Evolutionary conservation across 2,797 vertebrate species (phyloP), one percentile per base, ranked within the genome.

Genomic region (Cirrhinus mrigala): DNA sequence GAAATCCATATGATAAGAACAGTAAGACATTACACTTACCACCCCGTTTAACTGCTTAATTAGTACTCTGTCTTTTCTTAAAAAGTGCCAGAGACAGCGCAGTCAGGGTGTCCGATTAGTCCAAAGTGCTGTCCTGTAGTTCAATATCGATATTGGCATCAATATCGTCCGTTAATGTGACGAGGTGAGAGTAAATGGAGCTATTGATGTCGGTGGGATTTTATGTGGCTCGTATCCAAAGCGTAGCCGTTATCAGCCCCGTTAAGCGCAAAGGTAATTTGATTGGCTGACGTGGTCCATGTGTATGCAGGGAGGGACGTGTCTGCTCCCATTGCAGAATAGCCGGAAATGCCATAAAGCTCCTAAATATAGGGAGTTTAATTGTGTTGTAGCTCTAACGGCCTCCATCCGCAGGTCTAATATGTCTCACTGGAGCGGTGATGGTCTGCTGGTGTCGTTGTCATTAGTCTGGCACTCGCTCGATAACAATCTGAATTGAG

Each of bases 11-110:
- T 78, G 77, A 90, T 88, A 81, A 88, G 84, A 74, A 75, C 83
- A 54, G 29, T 50, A 68, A 75, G 82, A 50, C 48, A 75, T 73
- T 80, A 62, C 60, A 40, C 52, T 84, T 48, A 69, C 83, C 64
- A 78, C 24, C 50, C 64, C 14, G 18, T 83, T 88, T 90, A 85
- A 90, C 90, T 82, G 80, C 89, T 92, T 88, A 89, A 93, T 94
- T 91, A 91, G 83, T 78, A 16, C 73, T 85, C 11, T 11, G 37
- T 82, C 85, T 90, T 81, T 79, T 46, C 44, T 84, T 86, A 87
- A 20, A 80, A 85, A 24, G 62, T 77, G 18, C 76, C 16, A 73
- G 76, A 69, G 81, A 84, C 68, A 0, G 54, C n/a, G 27, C 18
- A 4, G 78, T 20, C 73, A 87, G 82, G 33, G 64, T 56, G 84